Evolutionary conservation across 2,113 vertebrate species (phyloP).

Genomic region (Dicentrarchus labrax): DNA sequence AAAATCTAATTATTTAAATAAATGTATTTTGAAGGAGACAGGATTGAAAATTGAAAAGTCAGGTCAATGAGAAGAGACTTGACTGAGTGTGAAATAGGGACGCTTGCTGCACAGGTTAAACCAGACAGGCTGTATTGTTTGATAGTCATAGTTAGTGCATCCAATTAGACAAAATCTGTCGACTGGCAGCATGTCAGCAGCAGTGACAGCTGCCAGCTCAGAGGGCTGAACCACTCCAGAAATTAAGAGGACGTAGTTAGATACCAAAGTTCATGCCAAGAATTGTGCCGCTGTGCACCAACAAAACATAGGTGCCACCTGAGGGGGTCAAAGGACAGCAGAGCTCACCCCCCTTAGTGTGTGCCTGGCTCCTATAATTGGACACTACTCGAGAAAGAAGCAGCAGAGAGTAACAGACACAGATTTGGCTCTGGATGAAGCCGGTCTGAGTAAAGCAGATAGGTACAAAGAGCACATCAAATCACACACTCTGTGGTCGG

Average conservation of each 20-base stretch:
- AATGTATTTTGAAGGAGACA: neutral
- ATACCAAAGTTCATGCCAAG: conserved; percentile 3
- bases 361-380: neutral
- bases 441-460: neutral
- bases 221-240: conserved; percentile 5
- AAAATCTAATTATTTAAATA: no score
- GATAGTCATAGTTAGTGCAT: conserved; percentile 2
- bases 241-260: conserved; percentile 10
- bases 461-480: neutral
- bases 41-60: neutral
- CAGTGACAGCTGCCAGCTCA: conserved; percentile 1
- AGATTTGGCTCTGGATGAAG: neutral
- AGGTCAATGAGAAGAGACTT: neutral
- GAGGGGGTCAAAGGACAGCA: neutral
- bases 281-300: neutral
- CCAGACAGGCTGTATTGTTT: neutral
- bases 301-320: neutral
- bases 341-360: neutral
- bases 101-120: neutral
- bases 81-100: neutral
- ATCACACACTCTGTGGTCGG: neutral
- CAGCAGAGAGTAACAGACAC: neutral
- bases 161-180: conserved; percentile 18
- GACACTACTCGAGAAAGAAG: neutral
- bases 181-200: conserved; percentile 16